A percentile compares a stretch with the other conserved stretches of the same genome.
phyloP scores from a whole-genome alignment of 1,140 invertebrate genomes.

The Cardiocondyla obscurior region DNA sequence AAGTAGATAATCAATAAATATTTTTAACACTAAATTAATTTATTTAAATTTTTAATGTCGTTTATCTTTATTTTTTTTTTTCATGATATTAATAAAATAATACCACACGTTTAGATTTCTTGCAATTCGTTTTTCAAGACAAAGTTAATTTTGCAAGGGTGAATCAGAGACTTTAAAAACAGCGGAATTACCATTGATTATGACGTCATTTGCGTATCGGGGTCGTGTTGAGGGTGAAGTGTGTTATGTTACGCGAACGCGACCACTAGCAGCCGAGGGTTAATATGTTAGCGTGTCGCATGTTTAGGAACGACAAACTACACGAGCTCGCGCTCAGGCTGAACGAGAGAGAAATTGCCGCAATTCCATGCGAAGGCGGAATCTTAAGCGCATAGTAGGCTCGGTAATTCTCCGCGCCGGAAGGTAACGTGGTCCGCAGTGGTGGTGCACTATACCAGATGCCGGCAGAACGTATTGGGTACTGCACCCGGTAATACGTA shows the following conservation, averaged over 20 bases:
- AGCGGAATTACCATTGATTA: background rate
- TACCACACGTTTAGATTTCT: background rate
- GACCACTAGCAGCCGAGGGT: background rate
- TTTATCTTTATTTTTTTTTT: too few relatives aligned
- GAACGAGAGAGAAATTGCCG: constrained; percentile 28
- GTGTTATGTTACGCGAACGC: background rate
- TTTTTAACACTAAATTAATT: background rate
- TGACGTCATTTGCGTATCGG: constrained; percentile 6
- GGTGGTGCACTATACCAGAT: constrained; percentile 15
- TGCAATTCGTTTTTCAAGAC: background rate
- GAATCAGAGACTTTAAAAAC: background rate
- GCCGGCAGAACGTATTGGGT: constrained; percentile 28
- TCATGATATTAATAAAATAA: background rate
- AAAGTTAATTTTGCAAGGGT: background rate
- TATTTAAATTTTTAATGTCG: background rate
- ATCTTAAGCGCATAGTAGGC: constrained; percentile 32
- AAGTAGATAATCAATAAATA: background rate
- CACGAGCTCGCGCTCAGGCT: background rate
- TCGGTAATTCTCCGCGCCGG: constrained; percentile 24
- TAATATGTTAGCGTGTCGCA: constrained; percentile 38
- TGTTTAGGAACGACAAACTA: constrained; percentile 32
- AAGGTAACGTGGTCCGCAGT: constrained; percentile 4
- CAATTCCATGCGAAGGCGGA: constrained; percentile 35
- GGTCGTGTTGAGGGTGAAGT: background rate
- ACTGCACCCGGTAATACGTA: constrained; percentile 71